Conservation (phyloP, 1,140 invertebrate species). For the Homalodisca vitripennis region DNA sequence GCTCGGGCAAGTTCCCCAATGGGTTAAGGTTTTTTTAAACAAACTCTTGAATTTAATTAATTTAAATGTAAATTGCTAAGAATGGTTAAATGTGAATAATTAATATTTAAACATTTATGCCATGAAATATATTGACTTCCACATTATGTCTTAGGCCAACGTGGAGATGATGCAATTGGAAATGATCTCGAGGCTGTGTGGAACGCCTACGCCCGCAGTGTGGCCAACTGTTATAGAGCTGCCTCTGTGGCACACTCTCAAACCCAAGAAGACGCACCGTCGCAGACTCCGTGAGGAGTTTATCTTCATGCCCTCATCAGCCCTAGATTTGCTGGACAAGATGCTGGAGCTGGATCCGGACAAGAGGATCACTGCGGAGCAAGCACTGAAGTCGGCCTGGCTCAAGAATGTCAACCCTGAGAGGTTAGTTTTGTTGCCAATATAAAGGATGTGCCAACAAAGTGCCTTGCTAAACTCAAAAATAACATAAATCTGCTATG, state of each 20-base stretch:
- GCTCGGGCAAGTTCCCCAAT: too few species aligned
- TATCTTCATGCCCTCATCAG: constrained; percentile 81
- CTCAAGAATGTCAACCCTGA: constrained; percentile 87
- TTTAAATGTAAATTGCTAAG: too few species aligned
- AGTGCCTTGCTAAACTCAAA: too few species aligned
- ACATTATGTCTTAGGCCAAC: constrained; percentile 64
- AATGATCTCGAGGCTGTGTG: constrained; percentile 92
- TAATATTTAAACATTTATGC: background rate
- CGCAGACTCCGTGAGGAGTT: constrained; percentile 91
- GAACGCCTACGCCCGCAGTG: constrained; percentile 93
- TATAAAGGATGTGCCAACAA: too few species aligned
- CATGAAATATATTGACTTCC: background rate
- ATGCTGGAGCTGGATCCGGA: constrained; percentile 97
- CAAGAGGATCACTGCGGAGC: constrained; percentile 89
- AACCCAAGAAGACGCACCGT: constrained; percentile 88
- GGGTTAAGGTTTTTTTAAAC: too few species aligned
- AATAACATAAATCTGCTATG: too few species aligned
- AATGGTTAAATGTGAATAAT: too few species aligned
- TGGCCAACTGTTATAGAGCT: constrained; percentile 97
- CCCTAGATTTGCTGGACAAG: constrained; percentile 91
- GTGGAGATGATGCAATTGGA: constrained; percentile 93
- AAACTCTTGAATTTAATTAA: too few species aligned
- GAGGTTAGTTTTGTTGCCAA: constrained; percentile 58
- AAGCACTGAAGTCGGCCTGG: constrained; percentile 94
- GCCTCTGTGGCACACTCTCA: constrained; percentile 87